Evolutionary conservation across 2,888 invertebrate species (phyloP).

Genomic region (Agriopis leucophaearia): DNA sequence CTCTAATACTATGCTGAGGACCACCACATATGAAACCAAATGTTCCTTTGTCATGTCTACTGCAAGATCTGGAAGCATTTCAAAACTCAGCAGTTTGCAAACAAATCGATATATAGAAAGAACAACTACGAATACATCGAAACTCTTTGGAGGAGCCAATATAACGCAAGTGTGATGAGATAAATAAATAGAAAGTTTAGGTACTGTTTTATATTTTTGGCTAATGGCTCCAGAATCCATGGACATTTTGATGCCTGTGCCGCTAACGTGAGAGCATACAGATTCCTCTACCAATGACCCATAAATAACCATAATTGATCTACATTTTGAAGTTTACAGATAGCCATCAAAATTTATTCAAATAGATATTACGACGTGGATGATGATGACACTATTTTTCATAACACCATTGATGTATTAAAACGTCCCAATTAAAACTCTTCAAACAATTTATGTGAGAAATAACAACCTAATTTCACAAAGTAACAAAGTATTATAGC

Average conservation of each 20-base stretch:
- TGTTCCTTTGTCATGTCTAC: no score
- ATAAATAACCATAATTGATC: slow-evolving; percentile 36
- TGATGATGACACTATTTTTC: slow-evolving; percentile 39
- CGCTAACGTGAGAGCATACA: slow-evolving; percentile 35
- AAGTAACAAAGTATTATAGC: slow-evolving; percentile 73
- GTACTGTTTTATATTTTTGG: slow-evolving; percentile 24
- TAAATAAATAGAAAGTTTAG: neutral
- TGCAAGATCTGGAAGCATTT: no score
- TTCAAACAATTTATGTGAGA: slow-evolving; percentile 60
- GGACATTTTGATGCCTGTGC: slow-evolving; percentile 48
- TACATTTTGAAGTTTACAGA: slow-evolving; percentile 20
- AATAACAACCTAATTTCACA: slow-evolving; percentile 68
- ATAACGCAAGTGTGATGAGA: no score
- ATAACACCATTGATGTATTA: slow-evolving; percentile 52
- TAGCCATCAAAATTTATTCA: slow-evolving; percentile 20
- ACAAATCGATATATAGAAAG: no score
- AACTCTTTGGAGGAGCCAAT: no score
- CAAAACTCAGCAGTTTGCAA: no score
- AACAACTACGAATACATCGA: no score
- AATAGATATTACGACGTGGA: slow-evolving; percentile 25
- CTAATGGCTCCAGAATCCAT: slow-evolving; percentile 48
- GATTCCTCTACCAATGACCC: slow-evolving; percentile 20
- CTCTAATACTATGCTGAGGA: no score
- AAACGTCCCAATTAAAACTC: slow-evolving; percentile 55
- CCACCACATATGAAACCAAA: no score